Evolutionary conservation across 2,113 vertebrate genomes (phyloP), one percentile per base, ranked within the genome.

Genomic region (Bubalus kerabau): DNA sequence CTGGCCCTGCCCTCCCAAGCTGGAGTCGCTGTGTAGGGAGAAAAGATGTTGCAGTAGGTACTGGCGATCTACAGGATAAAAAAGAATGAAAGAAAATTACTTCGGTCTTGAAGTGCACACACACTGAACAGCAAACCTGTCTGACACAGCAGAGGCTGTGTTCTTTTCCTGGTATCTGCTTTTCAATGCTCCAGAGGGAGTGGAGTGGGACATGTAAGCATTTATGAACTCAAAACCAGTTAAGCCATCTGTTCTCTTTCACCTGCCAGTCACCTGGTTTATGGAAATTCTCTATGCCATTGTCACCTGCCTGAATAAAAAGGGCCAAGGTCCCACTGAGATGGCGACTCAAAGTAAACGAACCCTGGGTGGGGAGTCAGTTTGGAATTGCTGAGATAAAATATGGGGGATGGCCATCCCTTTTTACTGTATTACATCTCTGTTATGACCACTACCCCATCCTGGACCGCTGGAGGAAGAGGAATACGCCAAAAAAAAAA

Each of bases 21-120:
- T 99, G 99, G 99, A 99, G 99, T 99, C 99, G 99, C 99, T 99
- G 99, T 99, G 99, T 99, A 99, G 99, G 99, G 99, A 99, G 99
- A 99, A 99, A 99, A 99, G 99, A 99, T 99, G 99, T 99, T 99
- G 99, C 99, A 99, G 99, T 99, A 99, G 99, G 99, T 99, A 99
- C 99, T 99, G 99, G 99, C 99, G 99, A 99, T 99, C 99, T 99
- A 99, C 99, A 99, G 99, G 98, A 99, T 97, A 99, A 99, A 99
- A 98, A 99, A 99, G 99, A 99, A 99, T 98, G 98, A 99, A 99
- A 99, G 98, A 99, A 99, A 99, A 99, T 99, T 99, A 99, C 99
- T 99, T 98, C 98, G 98, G 98, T 99, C 98, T 99, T 98, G 98
- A 99, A 98, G 99, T 99, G 99, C 98, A 99, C 99, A 99, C 96